Conservation (phyloP, 2,888 invertebrate genomes). For the Aleiodes alternator region DNA sequence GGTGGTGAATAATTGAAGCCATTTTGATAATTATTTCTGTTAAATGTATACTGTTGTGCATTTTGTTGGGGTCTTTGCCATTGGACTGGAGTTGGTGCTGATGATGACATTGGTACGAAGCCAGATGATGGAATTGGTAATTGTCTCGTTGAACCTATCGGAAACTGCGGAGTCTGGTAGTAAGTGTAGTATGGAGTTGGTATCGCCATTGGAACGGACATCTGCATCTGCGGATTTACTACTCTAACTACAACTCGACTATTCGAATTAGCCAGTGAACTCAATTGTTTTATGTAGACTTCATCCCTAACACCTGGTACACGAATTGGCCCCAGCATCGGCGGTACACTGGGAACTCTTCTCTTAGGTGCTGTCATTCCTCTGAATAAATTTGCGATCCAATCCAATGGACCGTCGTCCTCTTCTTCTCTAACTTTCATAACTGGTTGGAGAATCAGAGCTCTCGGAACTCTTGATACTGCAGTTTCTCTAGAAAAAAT, state of each 20-base stretch:
- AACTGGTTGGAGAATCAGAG: slow-evolving; percentile 59
- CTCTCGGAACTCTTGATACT: slow-evolving; percentile 52
- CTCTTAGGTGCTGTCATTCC: slow-evolving; percentile 49
- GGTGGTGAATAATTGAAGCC: slow-evolving; percentile 29
- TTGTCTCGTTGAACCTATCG: slow-evolving; percentile 11
- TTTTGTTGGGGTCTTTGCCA: slow-evolving; percentile 3
- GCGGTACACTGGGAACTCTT: slow-evolving; percentile 47
- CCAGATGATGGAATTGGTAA: slow-evolving; percentile 25
- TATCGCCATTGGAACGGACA: slow-evolving; percentile 30
- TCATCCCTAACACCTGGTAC: slow-evolving; percentile 62
- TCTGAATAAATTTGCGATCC: slow-evolving; percentile 54
- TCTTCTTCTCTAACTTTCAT: slow-evolving; percentile 54
- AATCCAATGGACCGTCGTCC: slow-evolving; percentile 53
- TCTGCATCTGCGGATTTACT: slow-evolving; percentile 45
- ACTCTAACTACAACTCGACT: slow-evolving; percentile 61
- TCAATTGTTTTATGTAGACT: slow-evolving; percentile 62
- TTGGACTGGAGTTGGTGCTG: background rate
- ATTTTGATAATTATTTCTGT: slow-evolving; percentile 39
- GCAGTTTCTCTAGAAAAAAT: slow-evolving; percentile 34
- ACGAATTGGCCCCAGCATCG: slow-evolving; percentile 62
- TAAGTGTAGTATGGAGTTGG: slow-evolving; percentile 7
- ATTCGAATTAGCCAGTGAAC: slow-evolving; percentile 46
- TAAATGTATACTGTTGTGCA: slow-evolving; percentile 1
- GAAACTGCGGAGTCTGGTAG: slow-evolving; percentile 2
- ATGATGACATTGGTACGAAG: slow-evolving; percentile 24